A percentile compares a stretch with the other conserved stretches of the same genome.
phyloP scores from a whole-genome alignment of 2,113 vertebrate species.

The Falco punctatus region DNA sequence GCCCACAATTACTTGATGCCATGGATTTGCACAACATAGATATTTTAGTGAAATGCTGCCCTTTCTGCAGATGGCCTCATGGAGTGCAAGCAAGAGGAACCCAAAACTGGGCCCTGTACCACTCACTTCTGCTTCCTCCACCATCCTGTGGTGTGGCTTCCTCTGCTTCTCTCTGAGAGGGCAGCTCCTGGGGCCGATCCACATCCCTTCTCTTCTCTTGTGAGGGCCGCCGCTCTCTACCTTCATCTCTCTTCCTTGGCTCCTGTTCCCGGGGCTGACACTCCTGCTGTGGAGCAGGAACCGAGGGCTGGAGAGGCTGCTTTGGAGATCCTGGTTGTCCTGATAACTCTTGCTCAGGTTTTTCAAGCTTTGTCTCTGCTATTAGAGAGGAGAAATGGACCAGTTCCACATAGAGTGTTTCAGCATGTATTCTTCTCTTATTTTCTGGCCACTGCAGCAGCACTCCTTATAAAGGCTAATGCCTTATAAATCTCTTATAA shows the following conservation, averaged over 20 bases:
- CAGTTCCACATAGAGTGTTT: neutral
- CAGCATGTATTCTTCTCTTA: neutral
- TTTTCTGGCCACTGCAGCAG: neutral
- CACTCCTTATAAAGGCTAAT: neutral
- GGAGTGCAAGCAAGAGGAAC: neutral
- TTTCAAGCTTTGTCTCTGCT: conserved; percentile 71
- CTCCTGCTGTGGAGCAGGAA: conserved; percentile 69
- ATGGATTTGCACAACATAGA: neutral
- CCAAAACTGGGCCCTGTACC: neutral
- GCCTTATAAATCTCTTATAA: neutral
- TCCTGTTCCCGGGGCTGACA: conserved; percentile 75
- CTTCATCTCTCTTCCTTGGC: conserved; percentile 77
- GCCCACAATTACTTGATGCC: neutral
- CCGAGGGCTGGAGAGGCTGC: conserved; percentile 25
- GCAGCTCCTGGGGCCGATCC: conserved; percentile 63
- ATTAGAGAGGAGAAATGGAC: conserved; percentile 25
- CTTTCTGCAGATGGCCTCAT: neutral
- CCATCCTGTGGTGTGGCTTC: conserved; percentile 70
- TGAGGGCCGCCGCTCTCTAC: conserved; percentile 62
- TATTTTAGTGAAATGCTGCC: neutral
- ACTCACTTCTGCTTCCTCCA: conserved; percentile 83
- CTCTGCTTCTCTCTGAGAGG: conserved; percentile 71
- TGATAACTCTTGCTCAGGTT: conserved; percentile 69
- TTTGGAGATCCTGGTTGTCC: conserved; percentile 71
- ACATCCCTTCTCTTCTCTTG: conserved; percentile 73